phyloP scores from a whole-genome alignment of 2,113 vertebrate species.

The Pipa parva region DNA sequence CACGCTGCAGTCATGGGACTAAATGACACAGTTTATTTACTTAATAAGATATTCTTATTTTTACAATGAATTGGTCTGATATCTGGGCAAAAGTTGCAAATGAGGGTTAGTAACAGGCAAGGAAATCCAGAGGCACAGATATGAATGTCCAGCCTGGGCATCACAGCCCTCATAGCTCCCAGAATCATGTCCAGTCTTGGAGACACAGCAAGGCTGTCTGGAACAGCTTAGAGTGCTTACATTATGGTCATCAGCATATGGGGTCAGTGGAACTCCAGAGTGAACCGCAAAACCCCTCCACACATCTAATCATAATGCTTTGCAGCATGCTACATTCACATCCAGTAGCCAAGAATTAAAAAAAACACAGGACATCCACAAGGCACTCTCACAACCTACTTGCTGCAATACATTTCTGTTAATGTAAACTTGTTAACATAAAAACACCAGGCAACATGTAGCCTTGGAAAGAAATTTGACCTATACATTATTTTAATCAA shows the following conservation, averaged over 20 bases:
- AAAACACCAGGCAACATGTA: neutral
- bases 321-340: conserved; percentile 9
- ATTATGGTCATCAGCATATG: conserved; percentile 23
- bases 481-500: neutral
- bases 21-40: conserved; percentile 68
- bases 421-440: neutral
- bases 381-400: conserved; percentile 2
- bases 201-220: conserved; percentile 2
- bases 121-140: conserved; percentile 31
- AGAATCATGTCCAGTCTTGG: conserved; percentile 8
- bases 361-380: conserved; percentile 2
- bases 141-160: conserved; percentile 31
- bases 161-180: conserved; percentile 2
- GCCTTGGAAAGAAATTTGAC: neutral
- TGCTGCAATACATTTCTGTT: neutral
- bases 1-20: conserved; percentile 34
- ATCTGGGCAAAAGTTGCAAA: neutral
- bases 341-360: conserved; percentile 8
- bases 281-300: conserved; percentile 28
- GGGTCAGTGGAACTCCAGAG: conserved; percentile 2
- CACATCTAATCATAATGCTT: conserved; percentile 15
- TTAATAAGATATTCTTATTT: conserved; percentile 51
- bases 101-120: conserved; percentile 30
- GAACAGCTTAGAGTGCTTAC: conserved; percentile 18
- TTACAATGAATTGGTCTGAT: conserved; percentile 28